phyloP scores from a whole-genome alignment of 2,888 invertebrate genomes.

The Protonemura montana region DNA sequence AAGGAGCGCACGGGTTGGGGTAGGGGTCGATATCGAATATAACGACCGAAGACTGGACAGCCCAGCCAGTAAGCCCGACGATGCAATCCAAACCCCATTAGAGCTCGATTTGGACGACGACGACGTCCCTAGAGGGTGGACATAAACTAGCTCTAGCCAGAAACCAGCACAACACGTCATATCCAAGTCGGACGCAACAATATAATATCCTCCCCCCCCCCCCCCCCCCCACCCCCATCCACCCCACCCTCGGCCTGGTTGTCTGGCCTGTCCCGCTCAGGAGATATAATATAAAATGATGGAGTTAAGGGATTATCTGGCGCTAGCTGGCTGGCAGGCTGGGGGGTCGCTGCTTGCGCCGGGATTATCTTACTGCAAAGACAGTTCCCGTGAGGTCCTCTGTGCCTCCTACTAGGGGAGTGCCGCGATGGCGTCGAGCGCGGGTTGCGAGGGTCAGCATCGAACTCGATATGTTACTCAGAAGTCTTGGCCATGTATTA shows the following conservation, averaged over 20 bases:
- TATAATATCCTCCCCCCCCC: neutral
- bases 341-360: neutral
- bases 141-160: neutral
- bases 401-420: neutral
- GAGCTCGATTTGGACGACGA: neutral
- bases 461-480: no score
- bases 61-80: neutral
- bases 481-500: no score
- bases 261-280: neutral
- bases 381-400: neutral
- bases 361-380: neutral
- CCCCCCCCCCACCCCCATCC: no score
- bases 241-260: neutral
- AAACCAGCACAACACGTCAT: neutral
- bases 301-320: neutral
- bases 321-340: neutral
- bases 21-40: no score
- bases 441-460: neutral
- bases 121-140: neutral
- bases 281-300: neutral
- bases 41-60: neutral
- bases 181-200: neutral
- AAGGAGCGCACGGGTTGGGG: neutral
- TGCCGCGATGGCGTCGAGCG: neutral
- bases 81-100: neutral